Evolutionary conservation across 2,797 vertebrate genomes (phyloP).

Genomic region (Pangasius sanitwongsei): DNA sequence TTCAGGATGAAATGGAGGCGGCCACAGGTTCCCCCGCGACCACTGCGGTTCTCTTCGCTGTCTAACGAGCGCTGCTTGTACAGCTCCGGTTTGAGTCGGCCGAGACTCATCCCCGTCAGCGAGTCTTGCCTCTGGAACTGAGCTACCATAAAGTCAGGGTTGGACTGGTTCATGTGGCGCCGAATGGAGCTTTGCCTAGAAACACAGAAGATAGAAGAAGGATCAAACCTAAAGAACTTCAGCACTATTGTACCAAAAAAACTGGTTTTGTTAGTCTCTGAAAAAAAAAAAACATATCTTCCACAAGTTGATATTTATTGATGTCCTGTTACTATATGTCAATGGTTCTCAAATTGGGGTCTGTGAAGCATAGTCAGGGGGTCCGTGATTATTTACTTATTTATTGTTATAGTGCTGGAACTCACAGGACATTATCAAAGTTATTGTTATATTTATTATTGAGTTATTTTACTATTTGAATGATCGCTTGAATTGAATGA

Average conservation of each 20-base stretch:
- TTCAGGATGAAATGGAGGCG: slow-evolving; percentile 93
- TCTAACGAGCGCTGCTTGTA: slow-evolving; percentile 97
- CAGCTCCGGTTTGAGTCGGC: slow-evolving; percentile 94
- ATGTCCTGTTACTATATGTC: background rate
- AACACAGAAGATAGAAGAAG: slow-evolving; percentile 4
- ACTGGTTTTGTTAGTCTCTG: background rate
- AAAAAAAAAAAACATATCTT: background rate
- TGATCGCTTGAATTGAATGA: background rate
- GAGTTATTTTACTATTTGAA: background rate
- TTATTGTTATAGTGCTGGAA: background rate
- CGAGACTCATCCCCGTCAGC: slow-evolving; percentile 88
- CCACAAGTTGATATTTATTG: background rate
- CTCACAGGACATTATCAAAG: background rate
- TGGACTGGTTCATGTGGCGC: slow-evolving; percentile 95
- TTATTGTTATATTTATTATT: background rate
- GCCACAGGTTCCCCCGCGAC: slow-evolving; percentile 86
- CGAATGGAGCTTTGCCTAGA: slow-evolving; percentile 84
- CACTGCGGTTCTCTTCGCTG: slow-evolving; percentile 83
- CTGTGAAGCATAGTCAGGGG: background rate
- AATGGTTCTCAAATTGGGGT: background rate
- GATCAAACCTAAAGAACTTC: background rate
- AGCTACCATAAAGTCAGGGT: slow-evolving; percentile 95
- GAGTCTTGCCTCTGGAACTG: slow-evolving; percentile 97
- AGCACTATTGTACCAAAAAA: background rate
- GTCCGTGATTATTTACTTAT: background rate